Base-by-base conservation (phyloP, 2,888 invertebrate genomes). In the Eupithecia tripunctaria region DNA sequence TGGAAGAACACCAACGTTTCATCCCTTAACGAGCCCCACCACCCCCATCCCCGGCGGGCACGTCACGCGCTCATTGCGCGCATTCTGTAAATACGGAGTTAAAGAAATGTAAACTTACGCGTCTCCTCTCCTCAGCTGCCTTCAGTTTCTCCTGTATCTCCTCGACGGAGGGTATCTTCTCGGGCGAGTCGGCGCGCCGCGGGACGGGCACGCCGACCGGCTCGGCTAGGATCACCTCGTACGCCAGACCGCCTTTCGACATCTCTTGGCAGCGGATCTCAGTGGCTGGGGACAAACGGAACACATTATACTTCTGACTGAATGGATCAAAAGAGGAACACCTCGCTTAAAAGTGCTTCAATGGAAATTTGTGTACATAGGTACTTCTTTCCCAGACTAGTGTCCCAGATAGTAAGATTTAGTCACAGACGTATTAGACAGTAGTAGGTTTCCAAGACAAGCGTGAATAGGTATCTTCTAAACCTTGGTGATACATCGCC, bases 241-340 rank as follows among this genome's bases (percentile, higher is more conserved):
- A 98, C 89, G 97, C 97, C 74, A 98, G 95, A 12, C 98, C 98
- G 36, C 98, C 98, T 89, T 98, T 97, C 68, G 98, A 97, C 95
- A 98, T 97, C 95, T 98, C 98, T 94, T 98, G 97, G 95, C 98
- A 98, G 89, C 98, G 96, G 86, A 98, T 98, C 93, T 98, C 98
- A 87, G 98, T 98, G 80, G 98, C 98, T 98, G 93, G 36, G 80
- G 79, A 80, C 79, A 73, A 72, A 64, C n/a, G 25, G 25, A 3
- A 0, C 4, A 56, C 12, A 21, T 51, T 51, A 21, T 21, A 51
- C 1, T 51, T 51, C 51, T 47, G n/a, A 47, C 1, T 47, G n/a
- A 47, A 47, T 8, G n/a, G 7, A n/a, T 18, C 6, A 5, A 43
- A n/a, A 2, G 21, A 6, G 47, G n/a, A 47, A 47, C 10, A 47